Conservation (phyloP, 2,113 vertebrate species). For the Tinamus guttatus region DNA sequence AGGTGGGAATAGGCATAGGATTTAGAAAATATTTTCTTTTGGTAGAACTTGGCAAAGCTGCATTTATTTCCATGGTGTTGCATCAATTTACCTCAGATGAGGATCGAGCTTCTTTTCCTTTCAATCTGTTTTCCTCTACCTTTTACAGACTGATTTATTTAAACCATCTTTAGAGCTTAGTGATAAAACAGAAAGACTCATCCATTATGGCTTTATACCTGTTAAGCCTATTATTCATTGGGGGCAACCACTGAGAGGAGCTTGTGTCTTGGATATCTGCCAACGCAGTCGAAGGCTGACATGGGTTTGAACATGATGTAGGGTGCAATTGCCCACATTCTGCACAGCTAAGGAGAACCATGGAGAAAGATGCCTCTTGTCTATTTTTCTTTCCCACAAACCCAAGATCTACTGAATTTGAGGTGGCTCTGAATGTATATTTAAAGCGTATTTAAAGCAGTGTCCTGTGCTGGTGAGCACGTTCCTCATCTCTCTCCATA, state of each 20-base stretch:
- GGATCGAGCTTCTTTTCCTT: neutral
- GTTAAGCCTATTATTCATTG: slow-evolving; percentile 19
- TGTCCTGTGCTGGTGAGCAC: accelerated
- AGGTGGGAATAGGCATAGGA: neutral
- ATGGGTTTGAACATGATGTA: neutral
- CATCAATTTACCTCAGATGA: slow-evolving; percentile 26
- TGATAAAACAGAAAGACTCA: slow-evolving; percentile 16
- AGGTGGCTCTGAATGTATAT: neutral
- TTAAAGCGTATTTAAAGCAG: neutral
- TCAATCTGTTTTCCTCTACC: neutral
- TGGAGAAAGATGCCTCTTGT: neutral
- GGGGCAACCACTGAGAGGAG: neutral
- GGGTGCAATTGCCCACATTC: accelerated
- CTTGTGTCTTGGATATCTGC: neutral
- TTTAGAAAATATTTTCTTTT: slow-evolving; percentile 23
- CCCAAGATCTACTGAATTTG: neutral
- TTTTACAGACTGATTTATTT: slow-evolving; percentile 42
- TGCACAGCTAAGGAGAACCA: neutral
- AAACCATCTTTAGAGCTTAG: slow-evolving; percentile 10
- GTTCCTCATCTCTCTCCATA: accelerated
- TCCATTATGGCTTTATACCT: neutral
- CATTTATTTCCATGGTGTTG: slow-evolving; percentile 25
- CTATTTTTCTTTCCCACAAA: neutral
- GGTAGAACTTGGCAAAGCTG: slow-evolving; percentile 23
- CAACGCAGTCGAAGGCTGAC: neutral